Base-by-base conservation (phyloP, 2,888 invertebrate genomes). In the Philhelius pedissequus region DNA sequence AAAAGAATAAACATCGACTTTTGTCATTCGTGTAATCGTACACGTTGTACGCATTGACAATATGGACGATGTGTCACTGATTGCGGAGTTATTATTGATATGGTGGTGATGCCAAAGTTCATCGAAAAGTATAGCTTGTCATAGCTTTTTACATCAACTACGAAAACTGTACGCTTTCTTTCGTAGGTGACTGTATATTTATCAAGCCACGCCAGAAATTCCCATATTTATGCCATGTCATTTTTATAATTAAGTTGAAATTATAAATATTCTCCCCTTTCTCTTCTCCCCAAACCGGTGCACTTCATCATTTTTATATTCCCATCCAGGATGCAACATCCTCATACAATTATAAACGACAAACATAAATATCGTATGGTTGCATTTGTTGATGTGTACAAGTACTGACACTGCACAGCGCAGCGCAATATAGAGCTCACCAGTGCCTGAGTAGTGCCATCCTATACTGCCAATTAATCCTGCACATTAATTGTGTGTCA, bases 401-500 rank as follows among this genome's bases (percentile, higher is more conserved):
- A 64, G 11, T 0, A 81, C 62, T 43, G 62, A 56, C 27, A 43
- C 32, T 54, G 32, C 20, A 18, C 74, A 32, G n/a, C 13, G n/a
- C n/a, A 20, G 45, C n/a, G n/a, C n/a, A n/a, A n/a, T n/a, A n/a
- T 20, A 32, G 20, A 20, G 13, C 32, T 35, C 13, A 20, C 1
- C 22, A 48, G 32, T 13, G 18, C 45, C 27, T 27, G 20, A 48
- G 27, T 43, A 71, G 56, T 58, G 56, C 40, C 50, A 77, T 83
- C 62, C 73, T 74, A 64, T 74, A 69, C 78, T 78, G 78, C 78
- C 82, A 83, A 83, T 83, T 83, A 83, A 83, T 78, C 73, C 78
- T 78, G 69, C 64, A 83, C 74, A 78, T 78, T 83, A 83, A 78
- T 83, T 78, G 73, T 74, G 25, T 74, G 82, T 78, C 78, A 73